These are phyloP conservation scores for Serripes groenlandicus DNA, from an alignment of 2,888 invertebrate species.

Conservation along the genomic window DNA sequence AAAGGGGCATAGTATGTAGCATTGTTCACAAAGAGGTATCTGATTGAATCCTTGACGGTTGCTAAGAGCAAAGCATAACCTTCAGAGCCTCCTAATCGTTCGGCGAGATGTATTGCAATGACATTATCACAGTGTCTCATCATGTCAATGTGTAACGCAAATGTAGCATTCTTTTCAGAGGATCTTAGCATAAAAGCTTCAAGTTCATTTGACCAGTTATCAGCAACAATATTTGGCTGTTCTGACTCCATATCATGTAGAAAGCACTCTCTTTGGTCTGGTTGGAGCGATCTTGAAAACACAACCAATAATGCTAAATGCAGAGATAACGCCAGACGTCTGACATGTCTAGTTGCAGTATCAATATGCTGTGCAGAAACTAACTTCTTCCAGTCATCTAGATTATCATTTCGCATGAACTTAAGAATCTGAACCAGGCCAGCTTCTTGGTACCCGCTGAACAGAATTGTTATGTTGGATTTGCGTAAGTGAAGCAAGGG, in stretches of 20 bases:
- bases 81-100: slow-evolving; percentile 49
- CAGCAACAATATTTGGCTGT: not conserved
- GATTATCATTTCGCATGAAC: slow-evolving; percentile 52
- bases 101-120: slow-evolving; percentile 48
- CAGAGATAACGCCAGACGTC: slow-evolving; percentile 17
- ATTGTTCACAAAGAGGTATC: slow-evolving; percentile 61
- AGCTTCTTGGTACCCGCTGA: slow-evolving; percentile 52
- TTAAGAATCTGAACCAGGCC: slow-evolving; percentile 49
- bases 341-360: slow-evolving; percentile 34
- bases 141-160: slow-evolving; percentile 54
- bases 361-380: slow-evolving; percentile 51
- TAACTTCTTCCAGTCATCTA: slow-evolving; percentile 45
- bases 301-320: slow-evolving; percentile 33
- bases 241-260: slow-evolving; percentile 22
- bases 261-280: not conserved
- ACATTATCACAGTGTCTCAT: slow-evolving; percentile 64
- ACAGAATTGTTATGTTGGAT: slow-evolving; percentile 51
- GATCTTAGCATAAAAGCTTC: slow-evolving; percentile 23
- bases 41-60: slow-evolving; percentile 56
- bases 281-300: slow-evolving; percentile 15
- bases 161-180: slow-evolving; percentile 41
- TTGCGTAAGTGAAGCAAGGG: slow-evolving; percentile 50
- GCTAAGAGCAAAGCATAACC: slow-evolving; percentile 58
- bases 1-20: slow-evolving; percentile 64
- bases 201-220: slow-evolving; percentile 30